Evolutionary conservation across 2,797 vertebrate species (phyloP), one percentile per base, ranked within the genome.

Genomic region (Myotis pilosus): DNA sequence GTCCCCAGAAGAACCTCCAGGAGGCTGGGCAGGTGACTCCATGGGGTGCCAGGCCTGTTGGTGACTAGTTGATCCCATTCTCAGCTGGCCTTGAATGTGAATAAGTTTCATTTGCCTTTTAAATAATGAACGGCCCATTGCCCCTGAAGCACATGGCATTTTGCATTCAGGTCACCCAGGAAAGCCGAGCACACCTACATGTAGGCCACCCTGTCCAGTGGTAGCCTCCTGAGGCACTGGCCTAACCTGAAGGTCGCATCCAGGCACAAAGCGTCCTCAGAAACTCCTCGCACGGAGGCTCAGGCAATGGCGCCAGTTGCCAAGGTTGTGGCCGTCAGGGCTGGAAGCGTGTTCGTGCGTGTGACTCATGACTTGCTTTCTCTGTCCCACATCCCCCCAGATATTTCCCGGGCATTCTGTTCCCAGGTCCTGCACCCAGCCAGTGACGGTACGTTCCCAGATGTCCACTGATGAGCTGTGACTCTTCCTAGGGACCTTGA

Each of bases 371-470:
- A 36, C 25, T 6, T 55, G 20, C 20, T 66, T 47, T 84, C 33
- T 23, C 19, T 12, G 47, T 4, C 3, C 8, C 3, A 10, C 4
- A 53, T 19, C 5, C 8, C 12, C 49, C n/a, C 2, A 41, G 49
- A 49, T 4, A n/a, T 64, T 62, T 87, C 57, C 38, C 53, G 75
- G 81, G 57, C 64, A 49, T 84, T 91, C 57, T 72, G 49, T 72
- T 72, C 60, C 25, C 5, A 68, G 68, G 10, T 49, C 25, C 33
- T 66, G 74, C 5, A 16, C 51, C 36, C 55, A 96, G 78, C 55
- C 60, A 12, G 53, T 75, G 41, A 66, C 72, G 30, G 3, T 41
- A 82, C 88, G 23, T 55, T 36, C 75, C 81, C 23, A 25, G 71
- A 75, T 55, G 11, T 30, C 60, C 49, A 62, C 36, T 30, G 47